These are phyloP conservation scores for Peromyscus leucopus DNA, from an alignment of 2,113 vertebrate species.

Conservation along the genomic window DNA sequence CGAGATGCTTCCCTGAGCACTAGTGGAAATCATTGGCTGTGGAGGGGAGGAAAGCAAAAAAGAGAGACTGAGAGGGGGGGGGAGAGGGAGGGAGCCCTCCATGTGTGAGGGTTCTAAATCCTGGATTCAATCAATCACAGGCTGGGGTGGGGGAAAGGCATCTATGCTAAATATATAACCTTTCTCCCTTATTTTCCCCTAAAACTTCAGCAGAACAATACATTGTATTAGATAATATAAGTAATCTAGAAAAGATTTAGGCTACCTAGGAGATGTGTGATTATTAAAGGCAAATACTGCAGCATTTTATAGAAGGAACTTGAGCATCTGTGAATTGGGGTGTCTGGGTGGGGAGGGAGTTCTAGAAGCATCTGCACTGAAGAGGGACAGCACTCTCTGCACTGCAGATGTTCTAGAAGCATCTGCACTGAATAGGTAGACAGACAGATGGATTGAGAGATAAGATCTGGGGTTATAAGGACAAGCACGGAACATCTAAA, in stretches of 20 bases:
- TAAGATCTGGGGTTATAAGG: not conserved
- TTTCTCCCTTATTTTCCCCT: not conserved
- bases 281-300: not conserved
- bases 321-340: not conserved
- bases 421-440: not conserved
- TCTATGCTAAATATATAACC: not conserved
- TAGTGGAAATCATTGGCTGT: not conserved
- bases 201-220: not conserved
- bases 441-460: not conserved
- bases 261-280: not conserved
- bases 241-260: not conserved
- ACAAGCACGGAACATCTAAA: not conserved
- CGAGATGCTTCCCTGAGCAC: not conserved
- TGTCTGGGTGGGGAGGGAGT: no score
- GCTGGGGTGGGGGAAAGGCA: not conserved
- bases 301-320: not conserved
- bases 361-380: not conserved
- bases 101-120: not conserved
- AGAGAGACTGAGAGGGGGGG: not conserved
- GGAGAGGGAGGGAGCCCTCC: not conserved
- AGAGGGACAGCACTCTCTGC: not conserved
- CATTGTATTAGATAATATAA: not conserved
- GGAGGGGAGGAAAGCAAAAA: not conserved
- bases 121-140: not conserved
- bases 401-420: not conserved